A percentile compares a stretch with the other conserved stretches of the same genome.
Evolutionary conservation across 2,888 invertebrate species (phyloP).

Genomic region (Netelia virgata): DNA sequence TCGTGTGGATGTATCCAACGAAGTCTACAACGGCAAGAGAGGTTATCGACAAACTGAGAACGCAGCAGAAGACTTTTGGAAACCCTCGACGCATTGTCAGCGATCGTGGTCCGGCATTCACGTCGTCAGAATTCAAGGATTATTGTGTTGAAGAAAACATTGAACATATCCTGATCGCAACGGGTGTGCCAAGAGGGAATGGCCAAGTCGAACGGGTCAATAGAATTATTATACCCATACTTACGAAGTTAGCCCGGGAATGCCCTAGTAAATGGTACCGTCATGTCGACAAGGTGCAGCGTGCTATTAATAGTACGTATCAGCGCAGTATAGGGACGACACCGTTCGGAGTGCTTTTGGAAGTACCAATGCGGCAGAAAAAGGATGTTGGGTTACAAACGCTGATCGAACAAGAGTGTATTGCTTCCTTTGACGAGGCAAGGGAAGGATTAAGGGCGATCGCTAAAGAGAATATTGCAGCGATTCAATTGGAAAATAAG

Average conservation of each 20-base stretch:
- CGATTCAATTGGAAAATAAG: constrained; percentile 72
- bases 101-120: constrained; percentile 72
- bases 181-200: constrained; percentile 74
- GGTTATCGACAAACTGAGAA: constrained; percentile 45
- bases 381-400: constrained; percentile 2
- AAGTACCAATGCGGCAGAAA: constrained; percentile 40
- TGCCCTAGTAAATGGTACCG: constrained; percentile 45
- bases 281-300: constrained; percentile 36
- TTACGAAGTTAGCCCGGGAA: constrained; percentile 65
- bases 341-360: constrained; percentile 44
- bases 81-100: constrained; percentile 67
- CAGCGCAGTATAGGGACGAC: constrained; percentile 31
- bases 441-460: constrained; percentile 45
- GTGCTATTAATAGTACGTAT: constrained; percentile 23
- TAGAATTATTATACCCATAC: constrained; percentile 44
- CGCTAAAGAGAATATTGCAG: constrained; percentile 63
- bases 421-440: constrained; percentile 38
- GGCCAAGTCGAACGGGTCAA: constrained; percentile 56
- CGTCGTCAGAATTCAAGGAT: constrained; percentile 55
- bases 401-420: constrained; percentile 7
- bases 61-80: constrained; percentile 63
- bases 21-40: constrained; percentile 74
- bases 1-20: constrained; percentile 77
- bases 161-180: constrained; percentile 72
- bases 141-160: constrained; percentile 60